Percentiles rank a stretch among this genome's conserved stretches.
Evolutionary conservation across 2,888 invertebrate genomes (phyloP).

Genomic region (Oligia fasciuncula): DNA sequence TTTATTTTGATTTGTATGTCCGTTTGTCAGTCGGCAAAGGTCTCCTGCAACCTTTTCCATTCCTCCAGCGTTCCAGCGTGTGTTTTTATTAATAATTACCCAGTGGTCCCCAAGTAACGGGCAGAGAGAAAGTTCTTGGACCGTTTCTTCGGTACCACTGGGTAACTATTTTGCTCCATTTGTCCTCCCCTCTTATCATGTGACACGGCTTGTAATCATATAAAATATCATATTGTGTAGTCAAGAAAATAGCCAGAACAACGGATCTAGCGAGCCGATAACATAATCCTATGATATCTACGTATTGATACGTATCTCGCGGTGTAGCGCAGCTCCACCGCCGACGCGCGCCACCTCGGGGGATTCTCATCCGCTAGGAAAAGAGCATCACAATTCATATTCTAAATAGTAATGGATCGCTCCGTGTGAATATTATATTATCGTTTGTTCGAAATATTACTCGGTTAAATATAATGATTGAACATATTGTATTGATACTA

Average conservation of each 20-base stretch:
- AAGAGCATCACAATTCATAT: slow-evolving; percentile 41
- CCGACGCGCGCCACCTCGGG: slow-evolving; percentile 23
- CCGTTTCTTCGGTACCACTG: not conserved
- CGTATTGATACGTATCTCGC: slow-evolving; percentile 18
- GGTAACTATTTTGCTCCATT: not conserved
- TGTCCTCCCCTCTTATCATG: not conserved
- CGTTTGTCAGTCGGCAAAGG: not conserved
- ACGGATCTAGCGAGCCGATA: not conserved
- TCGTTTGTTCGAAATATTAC: slow-evolving; percentile 17
- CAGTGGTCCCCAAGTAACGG: too few species aligned
- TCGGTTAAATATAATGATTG: not conserved
- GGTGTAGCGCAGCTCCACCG: slow-evolving; percentile 14
- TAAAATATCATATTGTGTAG: not conserved
- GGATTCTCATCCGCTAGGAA: slow-evolving; percentile 18
- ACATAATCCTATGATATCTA: slow-evolving; percentile 15
- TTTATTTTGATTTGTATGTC: not conserved
- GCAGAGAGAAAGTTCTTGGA: not conserved
- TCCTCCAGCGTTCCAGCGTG: not conserved
- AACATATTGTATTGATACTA: not conserved
- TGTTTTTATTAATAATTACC: too few species aligned
- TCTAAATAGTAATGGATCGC: slow-evolving; percentile 44
- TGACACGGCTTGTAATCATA: not conserved
- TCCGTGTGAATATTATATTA: slow-evolving; percentile 8
- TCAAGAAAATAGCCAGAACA: not conserved
- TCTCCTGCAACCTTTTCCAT: not conserved